Percentiles rank a stretch among this genome's conserved stretches.
Conservation (phyloP, 2,888 invertebrate species). For the Molanna angustata region DNA sequence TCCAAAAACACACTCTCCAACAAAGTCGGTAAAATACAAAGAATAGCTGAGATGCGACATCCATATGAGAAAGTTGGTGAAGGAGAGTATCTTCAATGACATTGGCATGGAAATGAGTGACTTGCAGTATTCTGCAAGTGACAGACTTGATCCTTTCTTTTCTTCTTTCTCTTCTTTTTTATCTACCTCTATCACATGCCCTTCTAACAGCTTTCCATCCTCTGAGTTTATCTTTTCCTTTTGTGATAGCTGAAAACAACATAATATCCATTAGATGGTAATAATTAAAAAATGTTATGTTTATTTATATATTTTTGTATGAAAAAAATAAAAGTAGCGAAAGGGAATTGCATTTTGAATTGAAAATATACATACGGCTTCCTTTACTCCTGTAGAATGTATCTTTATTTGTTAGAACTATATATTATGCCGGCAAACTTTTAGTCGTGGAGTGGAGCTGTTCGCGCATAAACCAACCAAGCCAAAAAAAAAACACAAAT, state of each 20-base stretch:
- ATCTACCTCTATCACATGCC: not conserved
- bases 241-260: not conserved
- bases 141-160: not conserved
- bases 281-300: no score
- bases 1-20: slow-evolving; percentile 59
- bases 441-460: no score
- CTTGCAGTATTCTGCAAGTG: slow-evolving; percentile 49
- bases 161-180: not conserved
- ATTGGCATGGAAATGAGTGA: slow-evolving; percentile 60
- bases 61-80: slow-evolving; percentile 64
- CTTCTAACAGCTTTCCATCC: slow-evolving; percentile 4
- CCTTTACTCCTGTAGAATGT: no score
- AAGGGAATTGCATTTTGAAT: no score
- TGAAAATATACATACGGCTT: no score
- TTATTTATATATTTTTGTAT: no score
- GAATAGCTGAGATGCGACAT: slow-evolving; percentile 67
- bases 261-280: no score
- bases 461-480: no score
- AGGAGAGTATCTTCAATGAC: slow-evolving; percentile 55
- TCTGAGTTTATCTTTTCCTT: not conserved
- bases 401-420: no score
- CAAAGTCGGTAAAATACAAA: slow-evolving; percentile 65
- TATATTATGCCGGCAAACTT: no score
- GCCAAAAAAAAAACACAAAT: no score
- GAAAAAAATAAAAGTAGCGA: no score